Percentiles rank a stretch among this genome's conserved stretches.
These are phyloP conservation scores for Mugil cephalus DNA, from an alignment of 2,113 vertebrate genomes.

Conservation along the genomic window DNA sequence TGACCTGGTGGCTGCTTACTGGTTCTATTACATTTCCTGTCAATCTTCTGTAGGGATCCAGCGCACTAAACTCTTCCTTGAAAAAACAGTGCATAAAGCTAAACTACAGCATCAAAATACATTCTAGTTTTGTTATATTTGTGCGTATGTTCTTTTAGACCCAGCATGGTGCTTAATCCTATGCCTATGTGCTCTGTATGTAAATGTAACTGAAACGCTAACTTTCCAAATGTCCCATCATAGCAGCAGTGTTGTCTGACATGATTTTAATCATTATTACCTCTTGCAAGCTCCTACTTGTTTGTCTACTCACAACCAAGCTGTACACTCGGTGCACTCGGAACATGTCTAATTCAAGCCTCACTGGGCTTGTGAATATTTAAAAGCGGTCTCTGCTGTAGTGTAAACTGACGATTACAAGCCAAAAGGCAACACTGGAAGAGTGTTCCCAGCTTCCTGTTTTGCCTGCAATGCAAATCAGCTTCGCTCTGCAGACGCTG, in stretches of 20 bases:
- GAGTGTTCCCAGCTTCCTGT: slow-evolving; percentile 4
- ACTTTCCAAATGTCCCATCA: background rate
- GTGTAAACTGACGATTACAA: background rate
- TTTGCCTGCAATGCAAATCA: slow-evolving; percentile 29
- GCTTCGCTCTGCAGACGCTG: slow-evolving; percentile 17
- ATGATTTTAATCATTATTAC: background rate
- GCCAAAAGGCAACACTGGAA: slow-evolving; percentile 7
- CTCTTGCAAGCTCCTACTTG: background rate
- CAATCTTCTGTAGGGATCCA: too few relatives aligned
- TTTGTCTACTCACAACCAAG: slow-evolving; percentile 29
- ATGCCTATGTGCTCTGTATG: too few relatives aligned
- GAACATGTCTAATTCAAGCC: slow-evolving; percentile 27
- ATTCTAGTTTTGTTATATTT: too few relatives aligned
- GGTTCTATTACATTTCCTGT: too few relatives aligned
- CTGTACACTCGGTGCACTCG: background rate
- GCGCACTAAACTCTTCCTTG: too few relatives aligned
- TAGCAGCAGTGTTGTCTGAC: slow-evolving; percentile 1
- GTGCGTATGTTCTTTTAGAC: too few relatives aligned
- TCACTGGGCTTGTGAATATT: slow-evolving; percentile 36
- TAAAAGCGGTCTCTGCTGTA: slow-evolving; percentile 5
- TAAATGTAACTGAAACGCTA: background rate
- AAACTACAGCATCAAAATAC: too few relatives aligned
- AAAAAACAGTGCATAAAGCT: too few relatives aligned
- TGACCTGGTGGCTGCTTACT: too few relatives aligned
- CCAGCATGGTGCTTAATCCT: too few relatives aligned